Base-by-base conservation (phyloP, 2,113 vertebrate species). In the Orthochromis malagaraziensis region DNA sequence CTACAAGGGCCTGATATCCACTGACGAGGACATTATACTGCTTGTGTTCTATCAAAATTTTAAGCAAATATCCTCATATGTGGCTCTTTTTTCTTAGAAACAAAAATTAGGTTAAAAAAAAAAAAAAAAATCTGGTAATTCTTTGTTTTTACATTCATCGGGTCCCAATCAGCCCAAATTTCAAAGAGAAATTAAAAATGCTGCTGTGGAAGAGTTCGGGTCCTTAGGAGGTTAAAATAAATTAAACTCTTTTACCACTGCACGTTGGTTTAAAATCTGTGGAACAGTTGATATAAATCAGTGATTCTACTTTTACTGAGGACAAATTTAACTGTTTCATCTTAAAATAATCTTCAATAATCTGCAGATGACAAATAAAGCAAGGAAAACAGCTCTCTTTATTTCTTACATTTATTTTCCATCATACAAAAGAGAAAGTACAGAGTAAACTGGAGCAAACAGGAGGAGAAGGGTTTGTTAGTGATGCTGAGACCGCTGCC, bases 371-470 rank as follows among this genome's bases (percentile, higher is more conserved):
- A 82, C 5, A 70, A 45, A 82, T 9, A 31, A 89, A 84, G 5
- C 1, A 26, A 81, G 5, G 53, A 65, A 38, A 26, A 16, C 29
- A 31, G 13, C 7, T 2, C 2, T 24, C 9, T 47, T 35, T 40
- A 42, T 57, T 91, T 63, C 73, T 35, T 31, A 83, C 47, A 82
- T 95, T 95, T 95, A 94, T 94, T 95, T 93, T 87, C 45, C 80
- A 47, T 94, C 83, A 91, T 95, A 96, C 92, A 96, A 96, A 96
- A 95, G 81, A 65, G 70, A 81, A 19, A 88, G 4, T 24, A 35
- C 86, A 91, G 73, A 88, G 81, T 86, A 84, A 91, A 89, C n/a
- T 35, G 21, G 51, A 58, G 73, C 13, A 51, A 14, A 63, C 14
- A 53, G 55, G 55, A 16, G 38, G 26, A 26, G 86, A n/a, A 13